Base-by-base conservation (phyloP, 1,140 invertebrate species). In the Drosophila neocordata region DNA sequence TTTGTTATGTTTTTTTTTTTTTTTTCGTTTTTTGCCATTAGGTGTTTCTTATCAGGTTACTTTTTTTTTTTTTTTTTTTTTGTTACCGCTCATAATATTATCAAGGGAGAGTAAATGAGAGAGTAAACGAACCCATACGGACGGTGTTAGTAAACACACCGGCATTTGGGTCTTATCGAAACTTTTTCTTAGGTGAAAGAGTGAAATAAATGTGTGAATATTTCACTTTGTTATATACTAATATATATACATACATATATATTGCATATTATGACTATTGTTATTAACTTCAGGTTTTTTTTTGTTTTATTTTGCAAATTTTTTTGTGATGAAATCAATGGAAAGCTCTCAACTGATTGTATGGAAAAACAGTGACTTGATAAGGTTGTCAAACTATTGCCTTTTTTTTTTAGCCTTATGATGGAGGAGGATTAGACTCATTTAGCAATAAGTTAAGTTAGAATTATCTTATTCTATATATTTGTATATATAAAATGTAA, bases 141-240 rank as follows among this genome's bases (percentile, higher is more conserved):
- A 24, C 22, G 56, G 69, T 81, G 69, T 66, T 81, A 57, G 77
- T 78, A 78, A 82, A 79, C 68, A 82, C 78, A 70, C 78, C 82
- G 82, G 82, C 83, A 76, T 79, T 85, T 76, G 22, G 15, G 15
- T 38, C 83, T 88, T 82, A 91, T 89, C 89, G 67, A 38, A 0
- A 34, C 56, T 65, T 53, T 69, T 58, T 63, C 61, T 73, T 66
- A 6, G 27, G 27, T 31, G 1, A 31, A 31, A 31, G 27, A 6
- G 27, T 3, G 27, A 31, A 5, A 31, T 31, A 7, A 31, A 31
- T 31, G 4, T 31, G 4, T 31, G 4, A 31, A 31, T 31, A 4
- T 31, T 31, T 31, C 27, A 6, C 6, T 31, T 31, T 31, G 27
- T 31, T 31, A 31, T 31, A 31, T 31, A 7, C 27, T 6, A 6